Evolutionary conservation across 1,140 invertebrate genomes (phyloP), one percentile per base, ranked within the genome.

Genomic region (Tetragonula clypearis): DNA sequence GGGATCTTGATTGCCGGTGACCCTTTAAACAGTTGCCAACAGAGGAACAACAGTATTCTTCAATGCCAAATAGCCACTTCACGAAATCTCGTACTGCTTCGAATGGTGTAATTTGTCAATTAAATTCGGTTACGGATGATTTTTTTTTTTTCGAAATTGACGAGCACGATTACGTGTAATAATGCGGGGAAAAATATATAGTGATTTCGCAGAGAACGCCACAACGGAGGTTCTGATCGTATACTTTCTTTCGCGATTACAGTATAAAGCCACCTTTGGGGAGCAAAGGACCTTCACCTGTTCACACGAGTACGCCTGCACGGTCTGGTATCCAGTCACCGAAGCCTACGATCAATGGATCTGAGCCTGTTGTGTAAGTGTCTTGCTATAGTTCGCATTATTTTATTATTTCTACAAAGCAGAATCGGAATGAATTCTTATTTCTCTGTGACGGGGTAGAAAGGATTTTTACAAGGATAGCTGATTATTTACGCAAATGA

Each of bases 281-380:
- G 35, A 94, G 93, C 72, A 94, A 95, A 93, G 94, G 93, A 82
- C 93, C 92, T 49, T 94, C 94, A 35, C 94, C 94, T 53, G 91
- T 94, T 79, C 94, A 94, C 84, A 92, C 93, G 66, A 90, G 80
- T 58, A 92, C 93, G 79, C 92, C 93, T 71, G 91, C 86, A 19
- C 93, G 93, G 87, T 94, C 94, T 35, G 94, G 93, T 79, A 93
- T 95, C 74, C 94, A 94, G 86, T 94, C 93, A 19, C 94, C 94
- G 56, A 94, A 95, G 89, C 92, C 93, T 60, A 92, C 90, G 65
- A 87, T 94, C 53, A 95, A 95, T 90, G 94, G 94, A 86, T 93
- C 93, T 19, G 93, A 94, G 89, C 86, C 91, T 55, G 74, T 92
- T 21, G 86, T 88, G 94, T 95, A 87, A 94, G 94, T 94, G 35